Evolutionary conservation across 2,113 vertebrate genomes (phyloP).

Genomic region (Coreoperca whiteheadi): DNA sequence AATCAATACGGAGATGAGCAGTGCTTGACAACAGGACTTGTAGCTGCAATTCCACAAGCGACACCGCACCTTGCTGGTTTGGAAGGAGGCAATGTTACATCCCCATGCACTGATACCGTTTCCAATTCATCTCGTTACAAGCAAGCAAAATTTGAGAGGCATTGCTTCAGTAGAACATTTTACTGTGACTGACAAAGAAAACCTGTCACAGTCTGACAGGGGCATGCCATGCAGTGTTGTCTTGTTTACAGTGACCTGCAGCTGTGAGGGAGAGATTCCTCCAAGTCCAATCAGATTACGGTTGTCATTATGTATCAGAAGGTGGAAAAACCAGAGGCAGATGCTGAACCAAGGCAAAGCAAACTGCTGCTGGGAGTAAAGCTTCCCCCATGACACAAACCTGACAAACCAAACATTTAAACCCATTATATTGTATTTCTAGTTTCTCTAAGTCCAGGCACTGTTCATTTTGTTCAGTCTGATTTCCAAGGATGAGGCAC

Average conservation of each 20-base stretch:
- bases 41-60: conserved; percentile 11
- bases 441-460: background rate
- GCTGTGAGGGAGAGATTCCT: conserved; percentile 45
- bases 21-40: conserved; percentile 8
- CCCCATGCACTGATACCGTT: conserved; percentile 16
- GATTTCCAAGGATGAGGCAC: conserved; percentile 11
- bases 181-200: conserved; percentile 51
- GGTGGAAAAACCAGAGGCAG: conserved; percentile 9
- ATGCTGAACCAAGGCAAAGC: conserved; percentile 16
- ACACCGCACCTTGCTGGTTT: conserved; percentile 13
- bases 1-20: conserved; percentile 56
- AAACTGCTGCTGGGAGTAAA: conserved; percentile 27
- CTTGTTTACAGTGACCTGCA: conserved; percentile 52
- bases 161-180: conserved; percentile 18
- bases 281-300: conserved; percentile 58
- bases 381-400: conserved; percentile 4
- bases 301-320: conserved; percentile 54
- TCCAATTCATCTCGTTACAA: conserved; percentile 49
- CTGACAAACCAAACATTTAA: conserved; percentile 5
- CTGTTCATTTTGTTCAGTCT: conserved; percentile 1
- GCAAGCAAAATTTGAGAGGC: conserved; percentile 44
- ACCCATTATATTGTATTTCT: background rate
- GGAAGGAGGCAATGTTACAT: conserved; percentile 12
- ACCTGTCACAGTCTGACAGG: conserved; percentile 48
- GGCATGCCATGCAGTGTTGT: conserved; percentile 13